Evolutionary conservation across 2,888 invertebrate genomes (phyloP).

Genomic region (Drosophila suboccidentalis): DNA sequence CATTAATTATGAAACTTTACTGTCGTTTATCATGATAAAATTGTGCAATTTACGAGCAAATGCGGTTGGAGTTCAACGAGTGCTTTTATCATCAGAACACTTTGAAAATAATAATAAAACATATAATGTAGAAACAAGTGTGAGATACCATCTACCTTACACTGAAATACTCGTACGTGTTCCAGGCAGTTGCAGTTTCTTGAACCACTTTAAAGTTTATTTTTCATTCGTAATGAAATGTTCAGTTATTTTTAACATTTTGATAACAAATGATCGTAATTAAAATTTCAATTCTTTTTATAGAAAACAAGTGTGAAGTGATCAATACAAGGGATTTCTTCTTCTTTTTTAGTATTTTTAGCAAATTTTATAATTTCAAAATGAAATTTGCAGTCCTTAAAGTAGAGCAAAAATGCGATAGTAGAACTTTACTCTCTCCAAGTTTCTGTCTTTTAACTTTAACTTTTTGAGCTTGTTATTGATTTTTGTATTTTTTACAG

Average conservation of each 20-base stretch:
- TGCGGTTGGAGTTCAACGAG: constrained; percentile 5
- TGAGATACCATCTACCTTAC: constrained; percentile 5
- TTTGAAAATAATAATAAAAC: constrained; percentile 13
- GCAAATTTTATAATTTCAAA: background rate
- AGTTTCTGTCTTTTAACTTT: too few species aligned
- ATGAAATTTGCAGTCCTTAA: background rate
- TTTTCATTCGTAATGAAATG: background rate
- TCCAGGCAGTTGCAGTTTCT: background rate
- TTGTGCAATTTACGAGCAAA: constrained; percentile 57
- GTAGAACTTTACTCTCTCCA: background rate
- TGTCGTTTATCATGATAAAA: constrained; percentile 27
- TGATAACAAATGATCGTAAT: background rate
- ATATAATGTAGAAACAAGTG: constrained; percentile 10
- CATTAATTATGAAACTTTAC: constrained; percentile 5
- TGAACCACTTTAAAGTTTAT: background rate
- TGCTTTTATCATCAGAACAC: constrained; percentile 22
- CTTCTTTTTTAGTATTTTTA: background rate
- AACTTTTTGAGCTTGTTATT: too few species aligned
- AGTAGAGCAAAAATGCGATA: background rate
- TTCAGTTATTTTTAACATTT: background rate
- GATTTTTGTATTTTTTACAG: too few species aligned
- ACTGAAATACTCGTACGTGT: constrained; percentile 6
- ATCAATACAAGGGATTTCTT: background rate
- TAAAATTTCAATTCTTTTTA: background rate
- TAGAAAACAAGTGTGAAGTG: background rate